A percentile compares a stretch with the other conserved stretches of the same genome.
Conservation (phyloP, 2,113 vertebrate species). For the Puma concolor region DNA sequence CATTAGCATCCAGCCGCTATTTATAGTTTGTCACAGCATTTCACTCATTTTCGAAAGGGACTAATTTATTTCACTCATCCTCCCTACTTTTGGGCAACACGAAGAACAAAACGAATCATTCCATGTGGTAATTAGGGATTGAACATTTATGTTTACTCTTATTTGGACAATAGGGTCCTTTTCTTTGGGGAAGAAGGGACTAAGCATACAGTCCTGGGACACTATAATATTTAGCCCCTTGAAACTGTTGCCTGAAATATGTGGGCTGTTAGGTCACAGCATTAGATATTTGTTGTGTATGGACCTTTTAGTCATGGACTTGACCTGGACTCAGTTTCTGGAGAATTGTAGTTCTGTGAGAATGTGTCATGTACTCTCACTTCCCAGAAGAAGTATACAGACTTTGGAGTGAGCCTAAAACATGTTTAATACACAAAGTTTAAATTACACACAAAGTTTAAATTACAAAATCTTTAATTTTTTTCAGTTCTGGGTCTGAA, state of each 20-base stretch:
- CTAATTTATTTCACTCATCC: conserved; percentile 54
- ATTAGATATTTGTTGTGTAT: not conserved
- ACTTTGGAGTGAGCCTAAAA: not conserved
- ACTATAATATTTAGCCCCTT: not conserved
- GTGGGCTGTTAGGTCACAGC: not conserved
- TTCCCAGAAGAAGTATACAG: conserved; percentile 29
- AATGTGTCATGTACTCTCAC: not conserved
- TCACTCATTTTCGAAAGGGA: conserved; percentile 48
- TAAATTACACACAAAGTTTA: conserved; percentile 34
- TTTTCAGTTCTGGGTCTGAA: conserved; percentile 51
- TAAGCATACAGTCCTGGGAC: not conserved
- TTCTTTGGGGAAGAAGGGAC: not conserved
- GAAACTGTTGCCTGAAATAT: not conserved
- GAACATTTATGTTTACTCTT: conserved; percentile 26
- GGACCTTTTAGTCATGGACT: not conserved
- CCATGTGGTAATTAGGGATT: not conserved
- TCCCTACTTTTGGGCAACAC: conserved; percentile 1
- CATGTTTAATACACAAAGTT: not conserved
- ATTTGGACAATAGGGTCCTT: not conserved
- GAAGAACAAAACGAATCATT: conserved; percentile 46
- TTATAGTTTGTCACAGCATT: conserved; percentile 63
- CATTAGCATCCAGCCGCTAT: conserved; percentile 64
- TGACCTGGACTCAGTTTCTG: not conserved
- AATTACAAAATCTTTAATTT: not conserved
- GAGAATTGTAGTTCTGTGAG: not conserved